Evolutionary conservation across 2,797 vertebrate genomes (phyloP).

Genomic region (Australoheros facetus): DNA sequence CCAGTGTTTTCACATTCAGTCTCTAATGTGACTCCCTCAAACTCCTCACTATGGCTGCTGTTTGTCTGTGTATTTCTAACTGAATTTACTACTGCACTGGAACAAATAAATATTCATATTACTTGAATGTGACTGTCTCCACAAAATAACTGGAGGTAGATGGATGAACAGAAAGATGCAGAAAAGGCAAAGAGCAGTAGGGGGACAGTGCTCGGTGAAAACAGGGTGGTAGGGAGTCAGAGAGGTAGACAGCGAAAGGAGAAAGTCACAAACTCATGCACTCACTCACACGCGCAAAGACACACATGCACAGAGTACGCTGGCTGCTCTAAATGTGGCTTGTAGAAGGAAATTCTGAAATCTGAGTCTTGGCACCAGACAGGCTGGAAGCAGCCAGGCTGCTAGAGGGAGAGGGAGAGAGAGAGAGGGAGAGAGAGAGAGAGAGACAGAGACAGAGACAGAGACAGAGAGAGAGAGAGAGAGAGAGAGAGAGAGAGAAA

Average conservation of each 20-base stretch:
- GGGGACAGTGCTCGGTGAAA: conserved; percentile 53
- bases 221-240: conserved; percentile 38
- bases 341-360: conserved; percentile 91
- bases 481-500: conserved; percentile 41
- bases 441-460: conserved; percentile 41
- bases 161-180: conserved; percentile 33
- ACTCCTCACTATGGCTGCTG: conserved; percentile 29
- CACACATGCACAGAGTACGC: conserved; percentile 49
- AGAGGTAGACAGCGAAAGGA: conserved; percentile 55
- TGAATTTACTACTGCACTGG: conserved; percentile 44
- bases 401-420: conserved; percentile 63
- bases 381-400: conserved; percentile 86
- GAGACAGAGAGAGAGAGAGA: conserved; percentile 50
- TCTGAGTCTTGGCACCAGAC: conserved; percentile 92
- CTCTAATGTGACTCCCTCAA: conserved; percentile 30
- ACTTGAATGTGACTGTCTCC: conserved; percentile 32
- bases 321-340: conserved; percentile 89
- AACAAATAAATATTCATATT: conserved; percentile 44
- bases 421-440: conserved; percentile 55
- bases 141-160: conserved; percentile 42
- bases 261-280: conserved; percentile 55
- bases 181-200: conserved; percentile 44
- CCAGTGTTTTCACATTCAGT: conserved; percentile 23
- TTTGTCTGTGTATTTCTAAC: conserved; percentile 44
- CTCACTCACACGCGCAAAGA: conserved; percentile 29